Base-by-base conservation (phyloP, 2,888 invertebrate genomes). In the Drosophila eohydei region DNA sequence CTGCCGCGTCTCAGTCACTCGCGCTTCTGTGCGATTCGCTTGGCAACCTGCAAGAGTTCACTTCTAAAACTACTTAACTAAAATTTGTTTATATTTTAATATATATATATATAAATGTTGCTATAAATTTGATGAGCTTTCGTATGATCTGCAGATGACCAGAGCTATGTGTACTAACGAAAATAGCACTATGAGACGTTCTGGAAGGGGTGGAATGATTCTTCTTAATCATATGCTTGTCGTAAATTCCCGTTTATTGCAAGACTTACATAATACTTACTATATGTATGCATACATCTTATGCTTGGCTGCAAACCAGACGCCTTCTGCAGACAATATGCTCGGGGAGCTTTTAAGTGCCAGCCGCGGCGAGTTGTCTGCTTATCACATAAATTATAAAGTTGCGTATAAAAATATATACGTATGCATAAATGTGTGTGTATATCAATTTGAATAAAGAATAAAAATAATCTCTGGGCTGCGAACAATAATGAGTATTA, bases 211-310 rank as follows among this genome's bases (percentile, higher is more conserved):
- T 46, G 41, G 65, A 48, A 57, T 52, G 54, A 77, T 59, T 59
- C 40, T 40, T 30, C 57, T 62, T 59, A 56, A 65, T 78, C 70
- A 72, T 63, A 63, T 74, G 88, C 54, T 70, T 14, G 48, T 56
- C 83, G 69, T 84, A 84, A 84, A 84, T 90, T 83, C 34, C 66
- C 55, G 40, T 61, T 85, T 86, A 63, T 83, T 88, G 74, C 48
- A 62, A 51, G 3, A 36, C 68, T 84, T 88, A 58, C 71, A 81
- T 74, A 77, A 80, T 61, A 67, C 30, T 11, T 46, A 54, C 52
- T 59, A 44, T 44, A 34, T 41, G 7, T 40, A 36, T 8, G 34
- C n/a, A 60, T 32, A 36, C 63, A 34, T 50, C 16, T 26, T 38
- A 55, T n/a, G 44, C 38, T 59, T 28, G 34, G 26, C 57, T 67